Evolutionary conservation across 2,113 vertebrate species (phyloP).

Genomic region (Charina bottae): DNA sequence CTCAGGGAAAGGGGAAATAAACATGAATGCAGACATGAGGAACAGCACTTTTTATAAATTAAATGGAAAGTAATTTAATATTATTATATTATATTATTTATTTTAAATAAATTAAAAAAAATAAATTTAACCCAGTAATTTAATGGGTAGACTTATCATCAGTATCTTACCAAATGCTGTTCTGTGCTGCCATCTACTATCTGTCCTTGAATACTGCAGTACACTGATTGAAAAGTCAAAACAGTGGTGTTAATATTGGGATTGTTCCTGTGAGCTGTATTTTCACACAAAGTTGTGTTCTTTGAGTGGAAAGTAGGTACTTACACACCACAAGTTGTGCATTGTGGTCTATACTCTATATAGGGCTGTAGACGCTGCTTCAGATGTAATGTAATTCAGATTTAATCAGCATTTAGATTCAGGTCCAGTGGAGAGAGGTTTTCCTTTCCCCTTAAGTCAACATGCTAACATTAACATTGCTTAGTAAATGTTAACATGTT

Average conservation of each 20-base stretch:
- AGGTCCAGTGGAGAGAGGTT: background rate
- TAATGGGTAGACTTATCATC: background rate
- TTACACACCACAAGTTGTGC: background rate
- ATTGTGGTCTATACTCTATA: background rate
- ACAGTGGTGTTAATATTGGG: background rate
- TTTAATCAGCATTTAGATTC: background rate
- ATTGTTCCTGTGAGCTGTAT: background rate
- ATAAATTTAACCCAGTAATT: too few relatives aligned
- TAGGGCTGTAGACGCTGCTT: background rate
- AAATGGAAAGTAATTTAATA: background rate
- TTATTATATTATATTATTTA: too few relatives aligned
- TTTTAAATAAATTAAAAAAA: too few relatives aligned
- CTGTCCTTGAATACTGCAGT: background rate
- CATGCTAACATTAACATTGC: background rate
- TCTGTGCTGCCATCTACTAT: conserved; percentile 14
- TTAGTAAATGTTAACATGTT: background rate
- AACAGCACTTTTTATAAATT: background rate
- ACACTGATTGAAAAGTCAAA: background rate
- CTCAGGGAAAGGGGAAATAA: background rate
- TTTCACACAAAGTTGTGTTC: background rate
- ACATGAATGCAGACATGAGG: background rate
- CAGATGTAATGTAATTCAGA: background rate
- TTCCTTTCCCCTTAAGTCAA: background rate
- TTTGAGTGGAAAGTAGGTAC: background rate
- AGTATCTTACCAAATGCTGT: background rate